These are phyloP conservation scores for Mimumesa dahlbomi DNA, from an alignment of 2,888 invertebrate species.

Conservation along the genomic window DNA sequence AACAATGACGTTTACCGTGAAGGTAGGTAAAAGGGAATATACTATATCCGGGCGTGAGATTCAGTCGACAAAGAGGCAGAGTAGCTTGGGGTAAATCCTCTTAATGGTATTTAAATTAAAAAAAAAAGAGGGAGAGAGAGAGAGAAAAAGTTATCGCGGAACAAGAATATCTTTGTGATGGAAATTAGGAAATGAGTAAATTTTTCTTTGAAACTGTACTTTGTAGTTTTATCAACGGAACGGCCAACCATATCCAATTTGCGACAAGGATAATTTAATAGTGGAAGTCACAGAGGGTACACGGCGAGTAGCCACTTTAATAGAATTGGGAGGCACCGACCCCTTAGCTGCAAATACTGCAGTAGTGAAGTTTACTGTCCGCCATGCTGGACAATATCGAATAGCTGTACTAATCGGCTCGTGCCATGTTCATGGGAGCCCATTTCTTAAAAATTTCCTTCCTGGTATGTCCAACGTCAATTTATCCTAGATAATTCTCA, in stretches of 20 bases:
- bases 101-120: no score
- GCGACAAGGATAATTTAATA: conserved; percentile 94
- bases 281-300: conserved; percentile 94
- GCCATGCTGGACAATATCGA: conserved; percentile 93
- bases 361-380: conserved; percentile 94
- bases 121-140: no score
- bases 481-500: no score
- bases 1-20: conserved; percentile 94
- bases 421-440: conserved; percentile 91
- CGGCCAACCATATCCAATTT: conserved; percentile 96
- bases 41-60: not conserved
- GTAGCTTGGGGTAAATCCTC: no score
- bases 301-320: conserved; percentile 90
- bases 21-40: conserved; percentile 78
- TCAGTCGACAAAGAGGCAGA: not conserved
- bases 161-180: no score
- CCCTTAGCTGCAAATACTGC: conserved; percentile 93
- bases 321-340: conserved; percentile 92
- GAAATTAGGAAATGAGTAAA: no score
- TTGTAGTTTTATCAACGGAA: conserved; percentile 93
- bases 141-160: no score
- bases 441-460: conserved; percentile 90
- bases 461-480: conserved; percentile 81
- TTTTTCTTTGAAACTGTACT: not conserved
- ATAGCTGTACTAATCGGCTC: conserved; percentile 92